Conservation (phyloP, 2,797 vertebrate genomes). For the Coilia nasus region DNA sequence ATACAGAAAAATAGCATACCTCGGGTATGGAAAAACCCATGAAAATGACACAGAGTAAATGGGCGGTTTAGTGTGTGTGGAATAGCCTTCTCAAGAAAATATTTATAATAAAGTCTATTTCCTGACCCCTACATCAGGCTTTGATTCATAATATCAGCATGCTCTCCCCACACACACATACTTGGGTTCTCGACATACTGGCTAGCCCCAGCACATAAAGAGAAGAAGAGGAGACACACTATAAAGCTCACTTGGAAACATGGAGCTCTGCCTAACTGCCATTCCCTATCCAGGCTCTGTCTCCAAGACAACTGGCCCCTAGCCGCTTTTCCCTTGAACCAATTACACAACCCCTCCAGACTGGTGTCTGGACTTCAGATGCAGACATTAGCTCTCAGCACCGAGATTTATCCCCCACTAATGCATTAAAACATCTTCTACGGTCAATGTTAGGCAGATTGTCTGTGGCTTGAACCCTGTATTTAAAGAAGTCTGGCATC, state of each 20-base stretch:
- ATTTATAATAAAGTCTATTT: constrained; percentile 18
- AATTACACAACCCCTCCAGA: not conserved
- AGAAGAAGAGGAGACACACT: constrained; percentile 25
- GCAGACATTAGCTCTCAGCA: not conserved
- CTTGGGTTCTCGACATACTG: constrained; percentile 30
- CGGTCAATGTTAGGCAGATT: not conserved
- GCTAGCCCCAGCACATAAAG: not conserved
- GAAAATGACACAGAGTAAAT: constrained; percentile 56
- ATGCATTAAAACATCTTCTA: not conserved
- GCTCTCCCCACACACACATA: constrained; percentile 1
- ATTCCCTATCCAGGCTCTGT: not conserved
- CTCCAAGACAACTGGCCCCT: not conserved
- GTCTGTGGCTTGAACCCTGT: not conserved
- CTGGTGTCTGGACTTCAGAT: not conserved
- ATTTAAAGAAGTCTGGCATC: not conserved
- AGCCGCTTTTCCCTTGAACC: not conserved
- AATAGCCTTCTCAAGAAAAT: constrained; percentile 47
- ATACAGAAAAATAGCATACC: not conserved
- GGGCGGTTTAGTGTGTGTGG: constrained; percentile 36
- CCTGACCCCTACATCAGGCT: constrained; percentile 21
- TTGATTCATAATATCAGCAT: constrained; percentile 14
- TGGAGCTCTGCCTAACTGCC: constrained; percentile 11
- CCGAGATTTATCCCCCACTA: not conserved
- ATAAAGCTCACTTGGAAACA: not conserved
- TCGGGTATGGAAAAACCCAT: constrained; percentile 32